Conservation (phyloP, 2,113 vertebrate genomes). For the Ardeotis arabs region DNA sequence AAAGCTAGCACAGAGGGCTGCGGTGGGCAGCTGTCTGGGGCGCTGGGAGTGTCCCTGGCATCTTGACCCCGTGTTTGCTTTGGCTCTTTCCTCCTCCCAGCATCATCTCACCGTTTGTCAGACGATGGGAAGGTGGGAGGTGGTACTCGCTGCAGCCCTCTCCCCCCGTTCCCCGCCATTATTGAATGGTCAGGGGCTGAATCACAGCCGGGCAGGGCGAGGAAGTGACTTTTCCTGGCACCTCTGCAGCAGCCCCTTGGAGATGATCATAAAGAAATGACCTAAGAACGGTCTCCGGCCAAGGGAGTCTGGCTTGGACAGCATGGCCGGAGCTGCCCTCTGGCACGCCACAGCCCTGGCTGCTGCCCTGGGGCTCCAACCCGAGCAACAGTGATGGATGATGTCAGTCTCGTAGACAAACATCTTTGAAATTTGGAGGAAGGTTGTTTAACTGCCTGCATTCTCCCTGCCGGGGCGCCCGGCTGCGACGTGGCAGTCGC, state of each 20-base stretch:
- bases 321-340: background rate
- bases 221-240: background rate
- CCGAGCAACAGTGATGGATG: background rate
- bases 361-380: background rate
- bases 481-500: background rate
- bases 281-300: background rate
- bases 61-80: background rate
- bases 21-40: background rate
- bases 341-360: background rate
- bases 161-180: background rate
- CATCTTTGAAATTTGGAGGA: background rate
- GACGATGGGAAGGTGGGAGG: background rate
- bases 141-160: background rate
- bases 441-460: background rate
- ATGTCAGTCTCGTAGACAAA: background rate
- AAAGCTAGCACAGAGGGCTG: background rate
- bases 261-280: background rate
- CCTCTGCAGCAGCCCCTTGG: background rate
- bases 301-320: accelerated
- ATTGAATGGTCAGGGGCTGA: background rate
- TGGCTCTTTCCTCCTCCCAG: background rate
- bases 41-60: background rate
- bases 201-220: background rate
- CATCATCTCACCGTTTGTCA: background rate
- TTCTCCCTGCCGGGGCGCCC: background rate